Conservation (phyloP, 2,113 vertebrate genomes). For the Fulica atra region DNA sequence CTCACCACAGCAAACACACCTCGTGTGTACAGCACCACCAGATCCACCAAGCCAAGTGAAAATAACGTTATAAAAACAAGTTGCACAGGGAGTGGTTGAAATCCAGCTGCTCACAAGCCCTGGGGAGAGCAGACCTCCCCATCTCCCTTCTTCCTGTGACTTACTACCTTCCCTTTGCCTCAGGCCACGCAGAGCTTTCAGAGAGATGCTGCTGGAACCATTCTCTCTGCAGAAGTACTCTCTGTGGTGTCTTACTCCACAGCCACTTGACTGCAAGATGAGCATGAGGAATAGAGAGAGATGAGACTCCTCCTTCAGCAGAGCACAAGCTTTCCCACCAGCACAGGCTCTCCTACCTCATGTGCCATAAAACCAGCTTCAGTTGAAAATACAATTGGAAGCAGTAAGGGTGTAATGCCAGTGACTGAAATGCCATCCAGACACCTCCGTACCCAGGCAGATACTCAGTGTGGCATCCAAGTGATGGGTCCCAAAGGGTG, state of each 20-base stretch:
- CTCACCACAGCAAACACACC: background rate
- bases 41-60: background rate
- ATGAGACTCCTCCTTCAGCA: slow-evolving; percentile 15
- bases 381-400: slow-evolving; percentile 22
- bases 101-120: background rate
- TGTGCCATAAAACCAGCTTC: slow-evolving; percentile 15
- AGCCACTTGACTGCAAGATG: background rate
- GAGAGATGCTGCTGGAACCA: background rate
- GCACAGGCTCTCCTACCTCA: slow-evolving; percentile 10
- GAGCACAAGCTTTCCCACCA: background rate
- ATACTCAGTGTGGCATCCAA: background rate
- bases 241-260: background rate
- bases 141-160: background rate
- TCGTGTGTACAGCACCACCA: background rate
- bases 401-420: background rate
- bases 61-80: background rate
- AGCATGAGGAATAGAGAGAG: background rate
- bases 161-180: background rate
- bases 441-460: background rate
- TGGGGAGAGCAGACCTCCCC: background rate
- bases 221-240: background rate
- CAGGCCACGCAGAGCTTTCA: background rate
- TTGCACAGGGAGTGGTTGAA: background rate
- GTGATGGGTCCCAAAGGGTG: background rate
- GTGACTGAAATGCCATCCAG: background rate